A percentile compares a stretch with the other conserved stretches of the same genome.
Conservation (phyloP, 23 tunicate genomes). For the Phallusia fumigata region DNA sequence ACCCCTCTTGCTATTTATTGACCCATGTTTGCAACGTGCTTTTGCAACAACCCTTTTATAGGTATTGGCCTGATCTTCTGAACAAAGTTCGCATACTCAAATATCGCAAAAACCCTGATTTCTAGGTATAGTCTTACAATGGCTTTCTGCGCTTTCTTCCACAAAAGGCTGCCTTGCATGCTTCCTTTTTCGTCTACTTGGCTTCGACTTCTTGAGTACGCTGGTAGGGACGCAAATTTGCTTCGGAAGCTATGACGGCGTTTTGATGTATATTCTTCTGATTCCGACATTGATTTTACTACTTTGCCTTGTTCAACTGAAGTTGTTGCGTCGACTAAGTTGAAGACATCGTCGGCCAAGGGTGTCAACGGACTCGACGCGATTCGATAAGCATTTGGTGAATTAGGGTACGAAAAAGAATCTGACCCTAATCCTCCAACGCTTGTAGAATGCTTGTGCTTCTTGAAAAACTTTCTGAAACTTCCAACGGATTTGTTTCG, state of each 20-base stretch:
- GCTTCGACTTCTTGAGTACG: background rate
- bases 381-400: background rate
- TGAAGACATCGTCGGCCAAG: constrained; percentile 11
- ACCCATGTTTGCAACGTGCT: too few species aligned
- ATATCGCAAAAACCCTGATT: too few species aligned
- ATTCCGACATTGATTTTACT: constrained; percentile 2
- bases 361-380: background rate
- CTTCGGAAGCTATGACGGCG: background rate
- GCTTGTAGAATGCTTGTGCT: constrained; percentile 43
- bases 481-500: constrained; percentile 48
- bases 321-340: background rate
- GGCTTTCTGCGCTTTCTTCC: background rate
- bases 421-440: constrained; percentile 14
- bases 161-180: background rate
- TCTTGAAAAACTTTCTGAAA: constrained; percentile 24
- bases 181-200: background rate
- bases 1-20: too few species aligned
- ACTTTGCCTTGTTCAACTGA: background rate
- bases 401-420: background rate
- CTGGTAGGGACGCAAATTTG: background rate
- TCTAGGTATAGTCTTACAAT: background rate
- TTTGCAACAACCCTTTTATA: too few species aligned
- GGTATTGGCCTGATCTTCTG: too few species aligned
- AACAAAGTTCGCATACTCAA: too few species aligned
- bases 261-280: background rate